Evolutionary conservation across 37 sponge, comb jelly and placozoan species (phyloP), one percentile per base, ranked within the genome.

Genomic region (Ephydatia muelleri): DNA sequence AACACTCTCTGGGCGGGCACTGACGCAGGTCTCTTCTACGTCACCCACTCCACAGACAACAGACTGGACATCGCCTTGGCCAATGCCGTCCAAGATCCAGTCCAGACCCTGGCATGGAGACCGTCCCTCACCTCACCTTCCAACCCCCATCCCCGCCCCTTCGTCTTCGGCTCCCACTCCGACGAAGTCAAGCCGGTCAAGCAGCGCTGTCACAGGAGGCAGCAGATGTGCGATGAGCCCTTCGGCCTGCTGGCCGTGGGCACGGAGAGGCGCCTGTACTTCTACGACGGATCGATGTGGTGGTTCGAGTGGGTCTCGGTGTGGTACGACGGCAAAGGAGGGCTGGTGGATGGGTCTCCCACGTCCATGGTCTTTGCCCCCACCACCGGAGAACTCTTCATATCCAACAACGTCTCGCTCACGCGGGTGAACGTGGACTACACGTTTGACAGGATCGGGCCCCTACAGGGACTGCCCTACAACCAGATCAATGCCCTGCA

Each of bases 231-330:
- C 12, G n/a, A 39, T 2, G 22, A 38, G 14, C n/a, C 73, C 26
- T 89, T 91, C 80, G 95, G 95, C 5, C 73, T 94, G 30, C 83
- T 94, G 43, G 95, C 82, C 25, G 92, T 86, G 4, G 92, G 87
- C 0, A 86, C 87, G 3, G 47, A 29, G 9, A 73, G 81, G 14
- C 73, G 70, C 16, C 30, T 94, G 5, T 83, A 91, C 69, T 94
- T 94, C 80, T 91, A 77, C 71, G 89, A 94, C 80, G 95, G 95
- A 2, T 31, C 35, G 1, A 57, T 65, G 80, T 88, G 92, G 89
- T 91, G 95, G 92, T 91, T 91, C 82, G 95, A 94, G 71, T 94
- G 95, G 95, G 81, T 81, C 0, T 94, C 95, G 2, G 33, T 72
- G 2, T 91, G 95, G 95, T 34, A 76, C 29, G 70, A 80, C 8